Percentiles rank a stretch among this genome's conserved stretches.
Evolutionary conservation across 2,888 invertebrate genomes (phyloP).

Genomic region (Drosophila tripunctata): DNA sequence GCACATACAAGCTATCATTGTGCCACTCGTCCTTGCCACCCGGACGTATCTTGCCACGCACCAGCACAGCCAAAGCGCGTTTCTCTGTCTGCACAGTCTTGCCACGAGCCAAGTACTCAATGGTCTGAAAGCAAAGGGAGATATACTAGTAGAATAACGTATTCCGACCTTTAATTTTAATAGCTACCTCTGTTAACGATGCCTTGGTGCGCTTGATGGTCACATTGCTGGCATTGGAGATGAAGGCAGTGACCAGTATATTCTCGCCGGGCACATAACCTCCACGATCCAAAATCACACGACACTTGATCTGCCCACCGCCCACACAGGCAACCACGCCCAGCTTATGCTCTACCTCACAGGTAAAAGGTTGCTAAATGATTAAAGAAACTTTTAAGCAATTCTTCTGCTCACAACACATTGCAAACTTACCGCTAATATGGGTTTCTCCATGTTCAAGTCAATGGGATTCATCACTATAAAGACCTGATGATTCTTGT

Average conservation of each 20-base stretch:
- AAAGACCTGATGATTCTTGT: constrained; percentile 98
- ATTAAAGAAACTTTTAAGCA: not conserved
- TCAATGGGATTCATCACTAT: constrained; percentile 98
- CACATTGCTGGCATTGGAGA: constrained; percentile 93
- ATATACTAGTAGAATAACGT: not conserved
- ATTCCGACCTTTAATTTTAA: not conserved
- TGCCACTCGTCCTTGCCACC: constrained; percentile 94
- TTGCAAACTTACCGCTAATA: constrained; percentile 89
- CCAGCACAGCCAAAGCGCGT: constrained; percentile 91
- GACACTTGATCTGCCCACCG: constrained; percentile 93
- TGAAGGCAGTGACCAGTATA: constrained; percentile 92
- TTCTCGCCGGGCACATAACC: constrained; percentile 98
- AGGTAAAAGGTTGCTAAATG: constrained; percentile 92
- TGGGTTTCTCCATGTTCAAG: constrained; percentile 94
- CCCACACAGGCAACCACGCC: constrained; percentile 93
- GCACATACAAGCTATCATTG: constrained; percentile 95
- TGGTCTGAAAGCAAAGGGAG: constrained; percentile 87
- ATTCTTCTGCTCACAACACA: not conserved
- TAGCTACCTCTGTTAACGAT: constrained; percentile 88
- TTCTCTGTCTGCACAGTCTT: constrained; percentile 95
- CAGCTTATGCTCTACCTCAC: constrained; percentile 95
- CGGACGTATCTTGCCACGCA: constrained; percentile 92
- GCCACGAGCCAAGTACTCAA: constrained; percentile 94
- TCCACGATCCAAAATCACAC: constrained; percentile 94
- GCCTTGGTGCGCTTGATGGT: constrained; percentile 94